These are phyloP conservation scores for Aleiodes sp. DNA, from an alignment of 1,140 invertebrate species.

Conservation along the genomic window DNA sequence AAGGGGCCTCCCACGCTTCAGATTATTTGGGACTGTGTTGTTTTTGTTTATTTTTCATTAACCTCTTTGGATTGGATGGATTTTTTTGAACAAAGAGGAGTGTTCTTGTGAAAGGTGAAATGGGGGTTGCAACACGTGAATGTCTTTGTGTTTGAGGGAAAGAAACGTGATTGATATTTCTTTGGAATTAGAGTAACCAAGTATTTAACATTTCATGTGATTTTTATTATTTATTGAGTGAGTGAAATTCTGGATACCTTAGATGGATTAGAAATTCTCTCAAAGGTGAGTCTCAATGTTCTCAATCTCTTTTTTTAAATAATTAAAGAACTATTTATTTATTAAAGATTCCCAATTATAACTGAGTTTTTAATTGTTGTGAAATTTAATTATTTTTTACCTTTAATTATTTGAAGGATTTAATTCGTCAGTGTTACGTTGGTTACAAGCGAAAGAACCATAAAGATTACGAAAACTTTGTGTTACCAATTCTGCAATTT, in stretches of 20 bases:
- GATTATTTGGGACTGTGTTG: slow-evolving; percentile 23
- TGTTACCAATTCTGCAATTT: slow-evolving; percentile 15
- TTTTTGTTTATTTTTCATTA: not conserved
- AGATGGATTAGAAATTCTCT: slow-evolving; percentile 31
- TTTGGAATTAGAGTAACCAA: no score
- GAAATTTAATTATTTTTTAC: not conserved
- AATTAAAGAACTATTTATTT: not conserved
- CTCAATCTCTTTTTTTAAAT: not conserved
- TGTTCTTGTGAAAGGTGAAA: slow-evolving; percentile 8
- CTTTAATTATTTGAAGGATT: not conserved
- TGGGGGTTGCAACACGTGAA: not conserved
- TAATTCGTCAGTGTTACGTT: not conserved
- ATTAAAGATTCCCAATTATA: not conserved
- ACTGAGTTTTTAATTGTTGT: not conserved
- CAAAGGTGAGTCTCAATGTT: slow-evolving; percentile 2
- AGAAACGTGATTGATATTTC: no score
- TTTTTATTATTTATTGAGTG: not conserved
- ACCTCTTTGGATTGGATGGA: not conserved
- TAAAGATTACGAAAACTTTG: slow-evolving; percentile 1
- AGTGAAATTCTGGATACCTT: slow-evolving; percentile 30
- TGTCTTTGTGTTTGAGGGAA: not conserved
- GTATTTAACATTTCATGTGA: not conserved
- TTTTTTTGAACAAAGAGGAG: not conserved
- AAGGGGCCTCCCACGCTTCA: not conserved
- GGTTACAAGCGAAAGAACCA: not conserved